Evolutionary conservation across 2,888 invertebrate species (phyloP).

Genomic region (Eupithecia pulchellata): DNA sequence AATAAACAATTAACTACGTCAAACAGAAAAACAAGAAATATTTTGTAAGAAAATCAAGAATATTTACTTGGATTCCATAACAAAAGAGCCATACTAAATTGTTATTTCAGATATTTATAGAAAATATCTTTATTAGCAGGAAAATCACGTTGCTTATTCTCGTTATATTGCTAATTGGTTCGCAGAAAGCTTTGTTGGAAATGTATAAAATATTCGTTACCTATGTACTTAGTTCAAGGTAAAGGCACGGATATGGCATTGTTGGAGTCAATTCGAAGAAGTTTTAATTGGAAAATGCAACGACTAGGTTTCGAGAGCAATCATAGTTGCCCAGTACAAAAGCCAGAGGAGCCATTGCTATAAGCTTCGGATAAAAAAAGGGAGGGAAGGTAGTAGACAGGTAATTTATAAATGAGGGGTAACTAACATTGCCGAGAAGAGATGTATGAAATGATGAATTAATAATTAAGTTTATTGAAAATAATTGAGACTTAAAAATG

Average conservation of each 20-base stretch:
- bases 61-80: neutral
- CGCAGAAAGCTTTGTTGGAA: neutral
- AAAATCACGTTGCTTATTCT: neutral
- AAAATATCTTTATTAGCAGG: neutral
- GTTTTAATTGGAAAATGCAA: neutral
- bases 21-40: too few relatives aligned
- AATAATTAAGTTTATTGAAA: too few relatives aligned
- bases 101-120: neutral
- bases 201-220: neutral
- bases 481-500: too few relatives aligned
- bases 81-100: neutral
- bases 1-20: too few relatives aligned
- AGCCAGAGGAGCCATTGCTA: too few relatives aligned
- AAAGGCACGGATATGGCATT: neutral
- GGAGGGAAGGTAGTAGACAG: too few relatives aligned
- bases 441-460: too few relatives aligned
- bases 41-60: neutral
- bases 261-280: neutral
- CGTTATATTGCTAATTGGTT: neutral
- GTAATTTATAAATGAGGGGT: too few relatives aligned
- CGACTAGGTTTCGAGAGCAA: too few relatives aligned
- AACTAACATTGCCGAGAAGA: too few relatives aligned
- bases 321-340: too few relatives aligned
- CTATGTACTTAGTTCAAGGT: neutral
- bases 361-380: too few relatives aligned